phyloP scores from a whole-genome alignment of 1,140 invertebrate genomes.

The Caenorhabditis remanei region DNA sequence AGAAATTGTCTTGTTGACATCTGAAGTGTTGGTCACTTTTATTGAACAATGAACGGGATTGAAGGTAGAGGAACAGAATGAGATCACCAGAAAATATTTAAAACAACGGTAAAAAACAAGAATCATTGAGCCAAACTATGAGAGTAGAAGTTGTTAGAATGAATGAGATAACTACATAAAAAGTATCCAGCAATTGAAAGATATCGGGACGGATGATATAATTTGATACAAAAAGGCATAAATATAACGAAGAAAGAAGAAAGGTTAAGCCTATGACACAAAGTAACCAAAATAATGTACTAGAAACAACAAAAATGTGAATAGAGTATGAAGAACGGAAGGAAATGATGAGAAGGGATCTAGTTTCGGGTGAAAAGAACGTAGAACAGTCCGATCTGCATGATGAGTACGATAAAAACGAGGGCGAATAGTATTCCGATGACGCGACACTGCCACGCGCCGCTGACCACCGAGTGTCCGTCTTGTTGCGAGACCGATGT shows the following conservation, averaged over 20 bases:
- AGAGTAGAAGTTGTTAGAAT: not conserved
- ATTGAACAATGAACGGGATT: not conserved
- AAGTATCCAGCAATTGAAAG: not conserved
- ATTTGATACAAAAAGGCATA: not conserved
- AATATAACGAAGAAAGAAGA: not conserved
- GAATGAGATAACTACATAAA: not conserved
- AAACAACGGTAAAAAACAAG: not conserved
- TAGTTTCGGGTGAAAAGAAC: slow-evolving; percentile 39
- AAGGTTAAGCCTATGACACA: not conserved
- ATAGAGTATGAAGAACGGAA: not conserved
- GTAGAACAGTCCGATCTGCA: slow-evolving; percentile 44
- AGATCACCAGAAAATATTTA: not conserved
- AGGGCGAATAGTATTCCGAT: slow-evolving; percentile 37
- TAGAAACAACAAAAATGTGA: slow-evolving; percentile 27
- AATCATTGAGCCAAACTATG: not conserved
- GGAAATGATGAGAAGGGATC: not conserved
- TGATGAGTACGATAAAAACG: slow-evolving; percentile 52
- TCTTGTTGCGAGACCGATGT: slow-evolving; percentile 56
- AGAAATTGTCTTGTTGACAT: not conserved
- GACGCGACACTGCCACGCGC: slow-evolving; percentile 52
- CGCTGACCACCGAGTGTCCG: slow-evolving; percentile 19
- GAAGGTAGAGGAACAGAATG: not conserved
- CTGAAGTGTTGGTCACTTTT: slow-evolving; percentile 20
- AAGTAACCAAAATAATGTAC: not conserved
- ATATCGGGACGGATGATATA: not conserved